Conservation (phyloP, 2,113 vertebrate genomes). For the Eptesicus fuscus region DNA sequence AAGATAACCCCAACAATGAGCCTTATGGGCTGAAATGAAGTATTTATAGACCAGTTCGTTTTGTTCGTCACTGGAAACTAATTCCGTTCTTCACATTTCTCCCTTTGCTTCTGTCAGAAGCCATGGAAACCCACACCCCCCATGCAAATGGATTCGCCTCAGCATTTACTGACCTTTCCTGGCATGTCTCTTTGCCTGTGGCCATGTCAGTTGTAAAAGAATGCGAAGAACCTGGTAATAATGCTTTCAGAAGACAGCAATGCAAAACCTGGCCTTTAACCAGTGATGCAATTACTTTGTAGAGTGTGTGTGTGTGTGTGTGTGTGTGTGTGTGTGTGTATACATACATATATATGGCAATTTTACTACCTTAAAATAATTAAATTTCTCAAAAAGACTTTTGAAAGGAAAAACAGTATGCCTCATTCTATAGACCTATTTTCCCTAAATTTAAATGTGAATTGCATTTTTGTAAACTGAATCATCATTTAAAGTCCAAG, state of each 20-base stretch:
- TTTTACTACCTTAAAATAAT: conserved; percentile 3
- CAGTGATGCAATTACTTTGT: neutral
- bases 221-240: neutral
- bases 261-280: neutral
- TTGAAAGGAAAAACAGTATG: neutral
- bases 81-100: conserved; percentile 47
- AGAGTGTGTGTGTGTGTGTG: neutral
- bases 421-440: neutral
- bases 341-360: neutral
- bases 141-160: conserved; percentile 15
- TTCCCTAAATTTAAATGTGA: neutral
- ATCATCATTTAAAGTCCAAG: neutral
- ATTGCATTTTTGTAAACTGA: neutral
- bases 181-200: neutral
- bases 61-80: conserved; percentile 26
- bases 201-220: neutral
- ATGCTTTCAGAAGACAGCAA: neutral
- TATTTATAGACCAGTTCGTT: conserved; percentile 71
- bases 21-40: conserved; percentile 48
- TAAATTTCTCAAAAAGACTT: neutral
- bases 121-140: conserved; percentile 21
- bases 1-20: conserved; percentile 61
- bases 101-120: conserved; percentile 53
- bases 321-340: no score
- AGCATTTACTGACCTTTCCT: conserved; percentile 1